Conservation (phyloP, 2,888 invertebrate genomes). For the Epinotia bilunana region DNA sequence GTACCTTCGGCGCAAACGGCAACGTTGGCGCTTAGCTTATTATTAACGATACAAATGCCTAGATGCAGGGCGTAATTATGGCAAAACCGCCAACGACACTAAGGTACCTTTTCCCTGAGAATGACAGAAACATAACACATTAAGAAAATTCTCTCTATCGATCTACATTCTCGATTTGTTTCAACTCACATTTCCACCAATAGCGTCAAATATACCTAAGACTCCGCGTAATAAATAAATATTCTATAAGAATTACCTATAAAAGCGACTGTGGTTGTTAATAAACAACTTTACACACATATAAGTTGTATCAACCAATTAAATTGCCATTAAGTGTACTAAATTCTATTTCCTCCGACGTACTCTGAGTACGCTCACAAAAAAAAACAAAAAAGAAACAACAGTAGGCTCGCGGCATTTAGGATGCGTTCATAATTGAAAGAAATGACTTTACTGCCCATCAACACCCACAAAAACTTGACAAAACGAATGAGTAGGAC, state of each 20-base stretch:
- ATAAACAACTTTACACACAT: not conserved
- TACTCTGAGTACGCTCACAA: not conserved
- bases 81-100: no score
- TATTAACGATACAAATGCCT: no score
- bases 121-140: no score
- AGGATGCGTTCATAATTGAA: constrained; percentile 43
- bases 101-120: no score
- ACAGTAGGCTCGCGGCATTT: constrained; percentile 28
- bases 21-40: no score
- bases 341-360: not conserved
- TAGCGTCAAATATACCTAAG: no score
- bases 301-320: not conserved
- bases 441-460: constrained; percentile 43
- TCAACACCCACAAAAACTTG: constrained; percentile 39
- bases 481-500: constrained; percentile 8
- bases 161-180: no score
- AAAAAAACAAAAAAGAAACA: constrained; percentile 5
- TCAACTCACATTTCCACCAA: no score
- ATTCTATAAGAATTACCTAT: not conserved
- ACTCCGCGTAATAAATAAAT: not conserved
- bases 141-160: no score
- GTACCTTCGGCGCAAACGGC: no score
- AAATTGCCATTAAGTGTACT: constrained; percentile 3
- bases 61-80: no score
- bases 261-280: not conserved